Base-by-base conservation (phyloP, 2,113 vertebrate genomes). In the Peromyscus maniculatus region DNA sequence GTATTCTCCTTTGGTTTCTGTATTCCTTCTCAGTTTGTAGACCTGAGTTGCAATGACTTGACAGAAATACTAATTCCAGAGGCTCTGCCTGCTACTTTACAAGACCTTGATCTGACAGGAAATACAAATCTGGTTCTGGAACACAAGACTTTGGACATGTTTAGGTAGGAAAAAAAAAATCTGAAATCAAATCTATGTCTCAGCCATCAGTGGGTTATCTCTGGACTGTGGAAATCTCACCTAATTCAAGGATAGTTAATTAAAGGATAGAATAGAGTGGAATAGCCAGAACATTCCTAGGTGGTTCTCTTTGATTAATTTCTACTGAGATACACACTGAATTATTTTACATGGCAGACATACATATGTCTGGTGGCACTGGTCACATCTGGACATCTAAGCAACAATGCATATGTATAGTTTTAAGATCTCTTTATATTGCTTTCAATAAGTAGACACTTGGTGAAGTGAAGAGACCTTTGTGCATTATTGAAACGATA, bases 21-120 rank as follows among this genome's bases (percentile, higher is more conserved):
- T 87, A 2, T 95, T 43, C 88, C 93, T 77, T 96, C 79, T 95
- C 97, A 99, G 99, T 98, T 99, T 95, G 99, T 99, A 82, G 99
- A 99, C 97, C 98, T 99, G 95, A 99, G 99, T 98, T 99, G 99
- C 98, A 99, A 99, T 75, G 99, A 99, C 87, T 99, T 99, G 98
- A 99, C 99, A 67, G 99, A 99, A 98, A 99, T 99, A 97, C 98
- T 99, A 96, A 98, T 99, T 97, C 99, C 99, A 0, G 99, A 99
- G 71, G 98, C 98, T 33, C 98, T 99, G 87, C 99, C 99, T 83
- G 96, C 99, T 71, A 98, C 99, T 26, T 98, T 99, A 95, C 99
- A 99, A 96, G 99, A 99, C 96, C 97, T 99, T 96, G 99, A 99
- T 98, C 98, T 99, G 97, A 99, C 99, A 0, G 99, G 99, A 96